Evolutionary conservation across 2,888 invertebrate species (phyloP).

Genomic region (Cephus pulcher): DNA sequence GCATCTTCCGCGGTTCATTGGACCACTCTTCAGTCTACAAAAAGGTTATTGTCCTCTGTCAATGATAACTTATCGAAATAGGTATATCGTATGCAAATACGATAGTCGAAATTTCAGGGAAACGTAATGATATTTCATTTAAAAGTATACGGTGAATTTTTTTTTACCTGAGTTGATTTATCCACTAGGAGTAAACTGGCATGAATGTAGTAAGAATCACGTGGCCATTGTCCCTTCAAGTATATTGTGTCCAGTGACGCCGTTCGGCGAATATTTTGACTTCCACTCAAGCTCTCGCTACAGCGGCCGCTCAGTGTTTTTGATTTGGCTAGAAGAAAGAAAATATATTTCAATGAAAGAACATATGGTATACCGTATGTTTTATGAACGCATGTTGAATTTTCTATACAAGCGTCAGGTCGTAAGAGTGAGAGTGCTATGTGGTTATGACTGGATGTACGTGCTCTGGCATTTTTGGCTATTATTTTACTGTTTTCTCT

Average conservation of each 20-base stretch:
- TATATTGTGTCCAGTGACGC: constrained; percentile 84
- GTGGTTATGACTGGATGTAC: not conserved
- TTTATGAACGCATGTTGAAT: not conserved
- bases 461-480: not conserved
- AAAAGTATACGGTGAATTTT: constrained; percentile 15
- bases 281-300: constrained; percentile 70
- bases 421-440: not conserved
- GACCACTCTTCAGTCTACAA: constrained; percentile 78
- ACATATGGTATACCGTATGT: not conserved
- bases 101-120: constrained; percentile 27
- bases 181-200: constrained; percentile 78
- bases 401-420: not conserved
- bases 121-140: not conserved
- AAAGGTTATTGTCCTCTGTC: not conserved
- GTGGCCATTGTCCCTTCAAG: constrained; percentile 82
- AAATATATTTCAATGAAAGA: constrained; percentile 11
- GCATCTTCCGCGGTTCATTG: constrained; percentile 68
- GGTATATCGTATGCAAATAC: constrained; percentile 3
- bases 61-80: constrained; percentile 6
- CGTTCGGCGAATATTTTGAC: constrained; percentile 78
- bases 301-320: constrained; percentile 67
- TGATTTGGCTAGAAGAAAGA: constrained; percentile 67
- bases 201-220: constrained; percentile 77
- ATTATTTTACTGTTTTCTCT: not conserved
- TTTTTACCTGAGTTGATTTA: constrained; percentile 81